Evolutionary conservation across 23 tunicate genomes (phyloP).

Genomic region (Styela clava): DNA sequence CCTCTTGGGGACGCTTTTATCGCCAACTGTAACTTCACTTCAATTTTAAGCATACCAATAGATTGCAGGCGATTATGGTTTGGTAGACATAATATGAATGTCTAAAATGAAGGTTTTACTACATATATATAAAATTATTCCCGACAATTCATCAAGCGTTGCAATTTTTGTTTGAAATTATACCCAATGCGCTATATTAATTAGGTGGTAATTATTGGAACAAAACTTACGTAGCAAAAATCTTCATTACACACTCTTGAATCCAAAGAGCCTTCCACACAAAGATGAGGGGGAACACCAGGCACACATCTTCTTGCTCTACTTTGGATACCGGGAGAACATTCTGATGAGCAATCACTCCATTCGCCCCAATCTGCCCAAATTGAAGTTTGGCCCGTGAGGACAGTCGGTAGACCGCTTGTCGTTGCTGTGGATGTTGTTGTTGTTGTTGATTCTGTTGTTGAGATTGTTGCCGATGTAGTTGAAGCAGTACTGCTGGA

Average conservation of each 20-base stretch:
- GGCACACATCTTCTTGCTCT: slow-evolving; percentile 48
- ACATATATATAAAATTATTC: too few relatives aligned
- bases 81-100: too few relatives aligned
- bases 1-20: too few relatives aligned
- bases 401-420: neutral
- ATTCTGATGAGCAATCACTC: slow-evolving; percentile 55
- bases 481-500: neutral
- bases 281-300: slow-evolving; percentile 1
- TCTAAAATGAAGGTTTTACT: too few relatives aligned
- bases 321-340: slow-evolving; percentile 37
- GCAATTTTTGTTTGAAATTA: too few relatives aligned
- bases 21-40: too few relatives aligned
- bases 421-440: neutral
- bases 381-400: neutral
- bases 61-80: too few relatives aligned
- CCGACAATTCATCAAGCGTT: too few relatives aligned
- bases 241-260: slow-evolving; percentile 24
- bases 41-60: too few relatives aligned
- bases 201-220: too few relatives aligned
- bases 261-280: slow-evolving; percentile 1
- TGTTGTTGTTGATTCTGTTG: neutral
- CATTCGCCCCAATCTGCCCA: slow-evolving; percentile 77
- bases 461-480: neutral
- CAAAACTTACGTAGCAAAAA: slow-evolving; percentile 17
- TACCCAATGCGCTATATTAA: too few relatives aligned